Conservation (phyloP, 2,888 invertebrate species). For the Sisyra terminalis region DNA sequence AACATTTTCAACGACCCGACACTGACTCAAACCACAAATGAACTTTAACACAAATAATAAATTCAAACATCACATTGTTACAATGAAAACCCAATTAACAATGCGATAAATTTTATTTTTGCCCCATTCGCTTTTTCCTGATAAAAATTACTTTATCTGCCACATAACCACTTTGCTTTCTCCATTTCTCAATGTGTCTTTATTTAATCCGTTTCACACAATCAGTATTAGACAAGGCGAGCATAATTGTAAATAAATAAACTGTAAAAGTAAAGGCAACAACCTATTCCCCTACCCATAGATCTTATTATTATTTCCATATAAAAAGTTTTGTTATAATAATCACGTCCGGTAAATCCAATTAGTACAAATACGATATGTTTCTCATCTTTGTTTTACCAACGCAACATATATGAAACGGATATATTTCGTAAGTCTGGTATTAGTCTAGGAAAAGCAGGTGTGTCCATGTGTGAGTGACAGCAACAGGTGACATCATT, state of each 20-base stretch:
- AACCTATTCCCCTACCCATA: conserved; percentile 2
- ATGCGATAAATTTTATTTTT: neutral
- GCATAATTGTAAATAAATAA: conserved; percentile 2
- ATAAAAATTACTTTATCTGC: conserved; percentile 4
- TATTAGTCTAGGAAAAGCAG: neutral
- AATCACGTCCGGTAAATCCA: too few species aligned
- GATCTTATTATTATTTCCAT: conserved; percentile 2
- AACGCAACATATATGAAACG: neutral
- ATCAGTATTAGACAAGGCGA: conserved; percentile 4
- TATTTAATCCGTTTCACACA: conserved; percentile 1
- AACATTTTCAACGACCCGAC: neutral
- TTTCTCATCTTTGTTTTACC: neutral
- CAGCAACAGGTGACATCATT: conserved; percentile 3
- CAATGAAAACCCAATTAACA: neutral
- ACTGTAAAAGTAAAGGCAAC: conserved; percentile 6
- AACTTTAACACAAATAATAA: neutral
- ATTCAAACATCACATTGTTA: neutral
- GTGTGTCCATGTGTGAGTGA: conserved; percentile 6
- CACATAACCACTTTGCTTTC: conserved; percentile 9
- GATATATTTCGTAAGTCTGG: neutral
- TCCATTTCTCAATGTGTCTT: conserved; percentile 4
- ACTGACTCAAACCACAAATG: neutral
- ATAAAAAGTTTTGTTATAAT: too few species aligned
- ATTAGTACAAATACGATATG: too few species aligned
- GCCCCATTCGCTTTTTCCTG: neutral